Conservation (phyloP, 2,888 invertebrate species). For the Meta bourneti region DNA sequence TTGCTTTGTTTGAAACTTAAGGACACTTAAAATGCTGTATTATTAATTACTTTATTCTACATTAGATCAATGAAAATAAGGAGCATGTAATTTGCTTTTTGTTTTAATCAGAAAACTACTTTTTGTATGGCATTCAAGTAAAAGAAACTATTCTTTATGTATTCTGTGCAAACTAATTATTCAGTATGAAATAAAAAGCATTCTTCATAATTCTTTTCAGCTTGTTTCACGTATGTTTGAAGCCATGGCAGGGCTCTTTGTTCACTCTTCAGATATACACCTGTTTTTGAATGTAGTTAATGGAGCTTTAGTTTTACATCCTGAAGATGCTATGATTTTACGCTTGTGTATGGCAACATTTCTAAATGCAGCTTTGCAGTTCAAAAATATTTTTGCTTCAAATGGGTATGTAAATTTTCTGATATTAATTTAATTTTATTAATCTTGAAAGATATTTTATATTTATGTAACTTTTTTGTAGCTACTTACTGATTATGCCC, state of each 20-base stretch:
- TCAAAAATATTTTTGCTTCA: slow-evolving; percentile 98
- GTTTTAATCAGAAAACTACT: no score
- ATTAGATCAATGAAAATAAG: no score
- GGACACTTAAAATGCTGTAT: no score
- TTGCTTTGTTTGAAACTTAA: no score
- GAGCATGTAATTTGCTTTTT: no score
- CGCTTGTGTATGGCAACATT: slow-evolving; percentile 98
- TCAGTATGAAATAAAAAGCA: not conserved
- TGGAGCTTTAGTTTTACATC: slow-evolving; percentile 96
- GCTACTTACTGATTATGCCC: slow-evolving; percentile 98
- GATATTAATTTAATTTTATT: not conserved
- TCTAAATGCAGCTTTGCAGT: slow-evolving; percentile 98
- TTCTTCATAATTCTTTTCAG: slow-evolving; percentile 45
- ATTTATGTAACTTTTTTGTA: slow-evolving; percentile 79
- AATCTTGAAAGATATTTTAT: not conserved
- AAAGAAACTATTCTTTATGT: no score
- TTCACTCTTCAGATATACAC: slow-evolving; percentile 97
- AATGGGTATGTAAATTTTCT: slow-evolving; percentile 86
- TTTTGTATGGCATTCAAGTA: no score
- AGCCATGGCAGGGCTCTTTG: slow-evolving; percentile 98
- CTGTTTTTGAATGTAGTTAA: slow-evolving; percentile 98
- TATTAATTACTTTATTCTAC: no score
- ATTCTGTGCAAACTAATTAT: no score
- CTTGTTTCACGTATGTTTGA: slow-evolving; percentile 97
- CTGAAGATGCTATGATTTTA: slow-evolving; percentile 96